These are phyloP conservation scores for Orcinus orca DNA, from an alignment of 2,113 vertebrate genomes.

Conservation along the genomic window DNA sequence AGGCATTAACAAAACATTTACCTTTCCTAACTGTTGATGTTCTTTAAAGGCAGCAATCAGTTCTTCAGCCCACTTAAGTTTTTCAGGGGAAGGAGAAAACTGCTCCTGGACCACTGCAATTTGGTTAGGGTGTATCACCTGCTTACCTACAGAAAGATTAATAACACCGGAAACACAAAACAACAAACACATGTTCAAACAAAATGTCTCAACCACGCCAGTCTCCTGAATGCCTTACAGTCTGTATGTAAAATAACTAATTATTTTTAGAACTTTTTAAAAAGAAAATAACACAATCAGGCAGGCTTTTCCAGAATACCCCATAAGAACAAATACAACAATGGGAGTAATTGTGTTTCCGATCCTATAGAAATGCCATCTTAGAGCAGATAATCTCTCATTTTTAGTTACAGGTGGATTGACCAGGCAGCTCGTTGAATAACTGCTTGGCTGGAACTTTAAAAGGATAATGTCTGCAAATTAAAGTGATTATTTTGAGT, in stretches of 20 bases:
- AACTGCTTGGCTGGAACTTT: conserved; percentile 49
- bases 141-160: conserved; percentile 91
- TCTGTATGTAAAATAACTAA: conserved; percentile 76
- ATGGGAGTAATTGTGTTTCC: neutral
- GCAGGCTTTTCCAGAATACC: conserved; percentile 53
- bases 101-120: conserved; percentile 94
- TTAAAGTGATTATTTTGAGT: conserved; percentile 22
- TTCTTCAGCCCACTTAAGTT: conserved; percentile 93
- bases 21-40: conserved; percentile 96
- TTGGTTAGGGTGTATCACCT: conserved; percentile 98
- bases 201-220: conserved; percentile 81
- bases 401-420: conserved; percentile 68
- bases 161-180: conserved; percentile 79
- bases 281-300: conserved; percentile 23
- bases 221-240: conserved; percentile 76
- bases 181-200: conserved; percentile 82
- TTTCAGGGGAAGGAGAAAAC: conserved; percentile 93
- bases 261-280: conserved; percentile 77
- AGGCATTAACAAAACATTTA: conserved; percentile 81
- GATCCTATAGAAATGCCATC: conserved; percentile 19
- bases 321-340: conserved; percentile 62
- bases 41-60: conserved; percentile 94
- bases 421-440: neutral
- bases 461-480: conserved; percentile 45
- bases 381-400: neutral